These are phyloP conservation scores for Drosophila planitibia DNA, from an alignment of 2,888 invertebrate species.

Conservation along the genomic window DNA sequence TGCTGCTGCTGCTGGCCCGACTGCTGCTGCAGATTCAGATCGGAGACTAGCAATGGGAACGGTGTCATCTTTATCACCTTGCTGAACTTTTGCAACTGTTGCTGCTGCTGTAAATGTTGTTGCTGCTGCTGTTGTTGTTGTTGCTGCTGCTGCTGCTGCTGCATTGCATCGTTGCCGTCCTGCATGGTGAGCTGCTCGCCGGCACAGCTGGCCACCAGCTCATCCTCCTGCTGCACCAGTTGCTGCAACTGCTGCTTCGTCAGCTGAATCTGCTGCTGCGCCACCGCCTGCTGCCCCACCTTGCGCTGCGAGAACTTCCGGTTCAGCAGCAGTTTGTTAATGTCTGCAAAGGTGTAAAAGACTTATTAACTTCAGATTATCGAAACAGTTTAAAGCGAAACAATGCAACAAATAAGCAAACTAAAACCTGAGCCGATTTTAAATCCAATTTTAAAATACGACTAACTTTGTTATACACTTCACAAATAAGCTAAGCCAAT, in stretches of 20 bases:
- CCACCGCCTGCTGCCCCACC: constrained; percentile 76
- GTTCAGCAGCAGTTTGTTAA: constrained; percentile 83
- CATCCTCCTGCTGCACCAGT: constrained; percentile 77
- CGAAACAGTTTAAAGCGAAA: neutral
- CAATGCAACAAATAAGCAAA: constrained; percentile 1
- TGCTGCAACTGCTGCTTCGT: constrained; percentile 79
- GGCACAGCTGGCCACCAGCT: constrained; percentile 59
- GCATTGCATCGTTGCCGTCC: constrained; percentile 56
- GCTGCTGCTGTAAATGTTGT: constrained; percentile 57
- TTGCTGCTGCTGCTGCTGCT: constrained; percentile 32
- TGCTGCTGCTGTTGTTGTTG: constrained; percentile 37
- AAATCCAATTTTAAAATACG: neutral
- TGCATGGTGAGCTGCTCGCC: constrained; percentile 59
- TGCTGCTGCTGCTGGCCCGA: constrained; percentile 51
- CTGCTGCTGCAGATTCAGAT: constrained; percentile 78
- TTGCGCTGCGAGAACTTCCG: constrained; percentile 84
- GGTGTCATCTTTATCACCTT: constrained; percentile 84
- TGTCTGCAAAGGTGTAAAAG: constrained; percentile 69
- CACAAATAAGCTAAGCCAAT: neutral
- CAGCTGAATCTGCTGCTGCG: constrained; percentile 81
- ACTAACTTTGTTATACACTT: neutral
- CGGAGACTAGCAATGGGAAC: constrained; percentile 83
- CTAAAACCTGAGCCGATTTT: neutral
- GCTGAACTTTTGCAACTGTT: constrained; percentile 79
- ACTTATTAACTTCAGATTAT: neutral